Base-by-base conservation (phyloP, 2,888 invertebrate genomes). In the Pammene fasciana region DNA sequence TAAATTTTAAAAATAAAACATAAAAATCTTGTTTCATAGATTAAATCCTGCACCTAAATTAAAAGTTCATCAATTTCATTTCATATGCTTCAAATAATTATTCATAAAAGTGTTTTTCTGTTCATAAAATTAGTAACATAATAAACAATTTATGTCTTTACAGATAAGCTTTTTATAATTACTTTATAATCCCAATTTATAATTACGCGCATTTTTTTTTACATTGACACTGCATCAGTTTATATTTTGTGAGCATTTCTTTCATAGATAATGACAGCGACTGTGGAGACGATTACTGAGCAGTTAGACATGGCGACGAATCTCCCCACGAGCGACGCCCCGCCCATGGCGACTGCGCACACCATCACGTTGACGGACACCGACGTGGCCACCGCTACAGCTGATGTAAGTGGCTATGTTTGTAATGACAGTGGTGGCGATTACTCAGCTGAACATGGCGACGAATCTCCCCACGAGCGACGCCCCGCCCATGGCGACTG, bases 391-490 rank as follows among this genome's bases (percentile, higher is more conserved):
- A 94, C 93, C 87, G 93, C 90, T n/a, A 91, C 92, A 4, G 92
- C 91, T 52, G 89, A 90, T 68, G 92, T 91, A 67, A 87, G 88
- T 84, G 26, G 4, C 13, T 45, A 65, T 71, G 41, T 57, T 97
- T 97, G 97, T 97, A 82, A 97, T 97, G 96, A 97, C 98, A 77
- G 98, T 98, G 36, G 97, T 97, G 14, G 97, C 98, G 80, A 97
- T 98, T 80, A 38, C 38, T 9, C 38, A 38, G 86, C 93, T 98
- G 82, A 98, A 98, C 87, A 94, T 98, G 83, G 96, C 97, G 54
- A 96, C 97, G 52, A 95, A 97, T 52, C 94, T 98, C 81, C 97
- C 98, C 79, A 97, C 98, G 0, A 73, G 84, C 0, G 90, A 88
- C 70, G 87, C 83, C 83, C 38, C 6, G 38, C 38, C 38, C 38